Conservation (phyloP, 2,888 invertebrate species). For the Mactromeris polynyma region DNA sequence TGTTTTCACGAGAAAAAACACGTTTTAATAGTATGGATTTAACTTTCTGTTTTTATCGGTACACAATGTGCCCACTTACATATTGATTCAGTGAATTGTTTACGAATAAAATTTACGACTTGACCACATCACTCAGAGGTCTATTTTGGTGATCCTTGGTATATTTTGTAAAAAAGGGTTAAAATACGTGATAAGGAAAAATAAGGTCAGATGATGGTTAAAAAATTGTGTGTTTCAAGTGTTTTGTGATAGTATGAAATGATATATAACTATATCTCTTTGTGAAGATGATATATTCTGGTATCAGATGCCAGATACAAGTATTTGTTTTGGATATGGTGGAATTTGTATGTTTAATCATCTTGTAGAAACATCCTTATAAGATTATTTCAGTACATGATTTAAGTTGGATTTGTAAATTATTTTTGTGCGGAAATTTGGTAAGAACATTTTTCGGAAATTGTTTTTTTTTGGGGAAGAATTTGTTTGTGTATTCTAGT, state of each 20-base stretch:
- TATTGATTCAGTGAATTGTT: too few relatives aligned
- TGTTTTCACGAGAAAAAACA: constrained; percentile 48
- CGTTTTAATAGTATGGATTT: too few relatives aligned
- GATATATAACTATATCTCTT: background rate
- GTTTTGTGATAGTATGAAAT: background rate
- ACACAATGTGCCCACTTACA: too few relatives aligned
- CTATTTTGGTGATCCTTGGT: background rate
- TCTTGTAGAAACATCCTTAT: background rate
- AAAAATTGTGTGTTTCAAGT: background rate
- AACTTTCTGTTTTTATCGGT: too few relatives aligned
- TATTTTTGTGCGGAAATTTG: background rate
- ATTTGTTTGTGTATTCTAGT: too few relatives aligned
- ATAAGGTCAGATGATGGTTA: background rate
- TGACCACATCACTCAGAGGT: too few relatives aligned
- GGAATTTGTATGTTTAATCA: background rate
- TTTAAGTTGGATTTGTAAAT: background rate
- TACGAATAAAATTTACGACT: too few relatives aligned
- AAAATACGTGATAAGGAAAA: background rate
- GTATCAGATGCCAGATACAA: background rate
- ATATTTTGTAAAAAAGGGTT: background rate
- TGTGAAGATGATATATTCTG: background rate
- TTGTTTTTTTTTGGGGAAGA: too few relatives aligned
- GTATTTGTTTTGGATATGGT: background rate
- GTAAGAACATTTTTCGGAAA: background rate
- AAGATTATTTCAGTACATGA: background rate